Percentiles rank a stretch among this genome's conserved stretches.
These are phyloP conservation scores for Urophycis tenuis DNA, from an alignment of 2,797 vertebrate species.

Conservation along the genomic window DNA sequence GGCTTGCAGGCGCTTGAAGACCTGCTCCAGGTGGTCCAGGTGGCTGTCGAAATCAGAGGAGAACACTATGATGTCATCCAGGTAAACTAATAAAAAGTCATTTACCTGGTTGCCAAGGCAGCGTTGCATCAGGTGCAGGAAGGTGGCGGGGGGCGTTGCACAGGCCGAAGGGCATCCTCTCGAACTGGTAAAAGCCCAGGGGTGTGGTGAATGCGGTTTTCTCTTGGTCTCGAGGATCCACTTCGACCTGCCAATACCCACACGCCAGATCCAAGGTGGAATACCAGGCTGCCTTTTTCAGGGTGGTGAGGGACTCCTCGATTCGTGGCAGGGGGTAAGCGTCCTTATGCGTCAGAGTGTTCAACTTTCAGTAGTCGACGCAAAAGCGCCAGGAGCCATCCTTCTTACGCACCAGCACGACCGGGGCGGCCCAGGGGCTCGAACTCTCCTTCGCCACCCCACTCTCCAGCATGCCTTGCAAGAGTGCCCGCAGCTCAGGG, in stretches of 20 bases:
- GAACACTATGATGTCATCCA: too few species aligned
- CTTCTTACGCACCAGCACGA: too few species aligned
- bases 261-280: neutral
- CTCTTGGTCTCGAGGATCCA: neutral
- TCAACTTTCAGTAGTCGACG: neutral
- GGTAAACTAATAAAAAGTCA: too few species aligned
- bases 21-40: neutral
- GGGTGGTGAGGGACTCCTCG: neutral
- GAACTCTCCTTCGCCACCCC: neutral
- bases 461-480: neutral
- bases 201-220: neutral
- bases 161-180: too few species aligned
- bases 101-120: too few species aligned
- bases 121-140: too few species aligned
- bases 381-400: neutral
- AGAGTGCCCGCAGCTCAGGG: neutral
- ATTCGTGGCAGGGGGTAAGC: neutral
- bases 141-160: too few species aligned
- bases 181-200: neutral
- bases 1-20: neutral
- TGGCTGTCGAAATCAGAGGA: too few species aligned
- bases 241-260: neutral
- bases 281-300: neutral
- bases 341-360: neutral
- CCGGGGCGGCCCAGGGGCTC: too few species aligned